Conservation (phyloP, 2,888 invertebrate genomes). For the Pollenia angustigena region DNA sequence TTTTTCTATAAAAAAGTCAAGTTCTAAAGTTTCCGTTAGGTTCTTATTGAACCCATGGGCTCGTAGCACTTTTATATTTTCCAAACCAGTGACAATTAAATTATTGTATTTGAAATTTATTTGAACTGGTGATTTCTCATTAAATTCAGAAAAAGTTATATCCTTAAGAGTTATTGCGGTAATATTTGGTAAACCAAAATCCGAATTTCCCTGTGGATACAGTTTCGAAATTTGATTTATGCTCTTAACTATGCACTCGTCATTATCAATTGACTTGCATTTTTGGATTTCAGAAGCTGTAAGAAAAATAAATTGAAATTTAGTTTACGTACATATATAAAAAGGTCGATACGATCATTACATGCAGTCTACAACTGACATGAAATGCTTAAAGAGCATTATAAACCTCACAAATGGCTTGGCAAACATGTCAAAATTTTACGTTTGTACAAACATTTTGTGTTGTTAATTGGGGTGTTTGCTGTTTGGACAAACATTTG, state of each 20-base stretch:
- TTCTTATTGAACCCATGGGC: conserved; percentile 78
- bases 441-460: too few relatives aligned
- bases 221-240: conserved; percentile 75
- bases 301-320: background rate
- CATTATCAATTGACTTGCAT: conserved; percentile 76
- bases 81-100: conserved; percentile 75
- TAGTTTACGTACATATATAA: background rate
- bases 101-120: conserved; percentile 76
- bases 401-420: too few relatives aligned
- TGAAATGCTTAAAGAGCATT: too few relatives aligned
- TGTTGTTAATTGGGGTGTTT: too few relatives aligned
- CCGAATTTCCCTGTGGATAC: conserved; percentile 77
- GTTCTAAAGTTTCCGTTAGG: conserved; percentile 75
- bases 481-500: too few relatives aligned
- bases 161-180: conserved; percentile 75
- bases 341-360: background rate
- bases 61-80: conserved; percentile 72
- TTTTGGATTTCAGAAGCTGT: conserved; percentile 76
- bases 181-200: conserved; percentile 76
- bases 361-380: too few relatives aligned
- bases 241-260: conserved; percentile 75
- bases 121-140: conserved; percentile 72
- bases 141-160: conserved; percentile 74
- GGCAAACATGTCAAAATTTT: too few relatives aligned
- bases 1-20: conserved; percentile 74